A percentile compares a stretch with the other conserved stretches of the same genome.
Conservation (phyloP, 2,797 vertebrate genomes). For the Tachyglossus aculeatus region DNA sequence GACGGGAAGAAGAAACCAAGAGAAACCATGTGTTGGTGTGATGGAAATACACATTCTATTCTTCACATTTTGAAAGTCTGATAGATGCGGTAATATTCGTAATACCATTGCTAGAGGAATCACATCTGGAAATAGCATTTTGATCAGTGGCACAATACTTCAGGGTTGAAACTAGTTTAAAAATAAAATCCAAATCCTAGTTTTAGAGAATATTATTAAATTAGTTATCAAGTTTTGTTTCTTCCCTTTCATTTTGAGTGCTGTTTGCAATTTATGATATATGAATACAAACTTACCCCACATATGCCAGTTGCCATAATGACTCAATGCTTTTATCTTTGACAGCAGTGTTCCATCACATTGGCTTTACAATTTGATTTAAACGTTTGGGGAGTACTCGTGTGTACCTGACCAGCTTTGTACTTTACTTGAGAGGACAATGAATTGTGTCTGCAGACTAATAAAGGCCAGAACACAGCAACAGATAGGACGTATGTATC, state of each 20-base stretch:
- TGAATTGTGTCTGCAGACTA: background rate
- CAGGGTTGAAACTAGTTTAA: too few species aligned
- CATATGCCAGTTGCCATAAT: conserved; percentile 50
- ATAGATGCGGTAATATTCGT: too few species aligned
- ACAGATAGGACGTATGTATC: background rate
- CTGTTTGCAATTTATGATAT: conserved; percentile 29
- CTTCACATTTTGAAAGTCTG: too few species aligned
- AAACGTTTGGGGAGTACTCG: background rate
- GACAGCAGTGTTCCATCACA: background rate
- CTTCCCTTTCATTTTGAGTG: conserved; percentile 11
- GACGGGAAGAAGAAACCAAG: too few species aligned
- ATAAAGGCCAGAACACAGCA: background rate
- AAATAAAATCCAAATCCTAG: too few species aligned
- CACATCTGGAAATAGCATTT: too few species aligned
- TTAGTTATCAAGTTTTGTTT: conserved; percentile 20
- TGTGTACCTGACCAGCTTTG: background rate
- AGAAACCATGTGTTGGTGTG: too few species aligned
- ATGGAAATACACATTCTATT: too few species aligned
- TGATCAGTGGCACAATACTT: too few species aligned
- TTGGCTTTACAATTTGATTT: conserved; percentile 7
- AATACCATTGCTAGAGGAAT: too few species aligned
- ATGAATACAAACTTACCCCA: background rate
- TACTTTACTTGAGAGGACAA: background rate
- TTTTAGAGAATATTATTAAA: too few species aligned
- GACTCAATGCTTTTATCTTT: conserved; percentile 39